Evolutionary conservation across 2,888 invertebrate genomes (phyloP).

Genomic region (Dynastes hyllus): DNA sequence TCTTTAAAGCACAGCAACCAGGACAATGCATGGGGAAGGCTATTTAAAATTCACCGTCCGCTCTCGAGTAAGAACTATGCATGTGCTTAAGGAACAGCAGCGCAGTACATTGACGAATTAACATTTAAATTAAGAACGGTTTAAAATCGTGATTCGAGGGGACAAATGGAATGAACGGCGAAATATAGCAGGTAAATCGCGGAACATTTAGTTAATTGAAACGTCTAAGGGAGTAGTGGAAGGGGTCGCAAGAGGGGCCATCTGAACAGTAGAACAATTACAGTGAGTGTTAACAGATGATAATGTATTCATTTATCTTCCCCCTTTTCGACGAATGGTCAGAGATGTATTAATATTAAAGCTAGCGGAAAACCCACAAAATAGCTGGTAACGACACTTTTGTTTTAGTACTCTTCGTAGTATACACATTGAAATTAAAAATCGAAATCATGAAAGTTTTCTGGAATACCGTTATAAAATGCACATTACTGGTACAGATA

Average conservation of each 20-base stretch:
- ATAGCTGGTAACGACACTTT: neutral
- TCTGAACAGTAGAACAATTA: conserved; percentile 71
- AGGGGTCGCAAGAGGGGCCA: conserved; percentile 58
- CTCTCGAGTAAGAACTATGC: conserved; percentile 7
- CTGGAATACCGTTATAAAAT: too few species aligned
- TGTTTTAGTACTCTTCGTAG: too few species aligned
- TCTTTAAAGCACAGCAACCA: conserved; percentile 4
- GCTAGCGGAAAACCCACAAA: conserved; percentile 13
- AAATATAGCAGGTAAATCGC: conserved; percentile 68
- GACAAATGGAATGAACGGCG: conserved; percentile 64
- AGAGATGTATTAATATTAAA: conserved; percentile 29
- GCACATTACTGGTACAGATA: too few species aligned
- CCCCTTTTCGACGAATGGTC: conserved; percentile 15
- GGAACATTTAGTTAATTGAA: conserved; percentile 73
- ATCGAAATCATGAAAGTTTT: too few species aligned
- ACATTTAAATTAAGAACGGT: conserved; percentile 67
- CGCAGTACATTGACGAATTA: conserved; percentile 58
- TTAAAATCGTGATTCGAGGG: conserved; percentile 54
- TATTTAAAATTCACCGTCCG: conserved; percentile 11
- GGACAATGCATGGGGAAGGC: neutral
- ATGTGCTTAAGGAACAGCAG: neutral
- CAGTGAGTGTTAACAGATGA: conserved; percentile 72
- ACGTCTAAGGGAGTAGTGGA: conserved; percentile 63
- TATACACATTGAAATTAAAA: too few species aligned
- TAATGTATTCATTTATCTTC: conserved; percentile 71